Conservation (phyloP, 2,888 invertebrate genomes). For the Hedya salicella region DNA sequence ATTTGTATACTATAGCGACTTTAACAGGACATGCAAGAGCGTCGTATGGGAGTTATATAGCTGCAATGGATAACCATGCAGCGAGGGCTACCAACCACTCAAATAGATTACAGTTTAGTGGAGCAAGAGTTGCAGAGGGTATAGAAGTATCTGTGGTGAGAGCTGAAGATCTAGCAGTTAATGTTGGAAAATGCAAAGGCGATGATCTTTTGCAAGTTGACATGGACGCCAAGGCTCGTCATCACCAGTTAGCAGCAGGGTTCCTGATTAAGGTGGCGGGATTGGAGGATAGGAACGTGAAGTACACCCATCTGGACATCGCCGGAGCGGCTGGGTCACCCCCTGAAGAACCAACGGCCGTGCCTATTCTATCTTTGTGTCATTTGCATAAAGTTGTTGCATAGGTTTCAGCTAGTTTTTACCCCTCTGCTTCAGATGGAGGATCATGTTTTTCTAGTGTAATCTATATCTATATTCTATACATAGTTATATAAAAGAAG, state of each 20-base stretch:
- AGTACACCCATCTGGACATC: slow-evolving; percentile 91
- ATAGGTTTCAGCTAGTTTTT: slow-evolving; percentile 47
- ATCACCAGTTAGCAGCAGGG: slow-evolving; percentile 79
- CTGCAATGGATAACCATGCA: slow-evolving; percentile 90
- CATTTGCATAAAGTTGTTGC: slow-evolving; percentile 74
- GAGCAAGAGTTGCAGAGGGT: slow-evolving; percentile 88
- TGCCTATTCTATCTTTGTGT: slow-evolving; percentile 88
- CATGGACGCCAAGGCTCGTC: slow-evolving; percentile 68
- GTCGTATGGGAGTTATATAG: slow-evolving; percentile 88
- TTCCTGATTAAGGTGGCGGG: slow-evolving; percentile 93
- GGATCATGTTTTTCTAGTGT: too few species aligned
- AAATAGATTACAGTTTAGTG: slow-evolving; percentile 87
- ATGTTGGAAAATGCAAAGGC: slow-evolving; percentile 88
- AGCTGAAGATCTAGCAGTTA: slow-evolving; percentile 87
- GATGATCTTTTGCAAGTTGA: slow-evolving; percentile 89
- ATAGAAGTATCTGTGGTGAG: slow-evolving; percentile 91
- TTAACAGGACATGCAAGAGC: slow-evolving; percentile 92
- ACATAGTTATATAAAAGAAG: too few species aligned
- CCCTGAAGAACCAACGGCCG: slow-evolving; percentile 89
- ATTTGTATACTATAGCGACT: slow-evolving; percentile 94
- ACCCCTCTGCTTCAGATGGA: too few species aligned
- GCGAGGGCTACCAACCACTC: slow-evolving; percentile 86
- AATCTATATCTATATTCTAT: too few species aligned
- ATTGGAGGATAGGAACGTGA: slow-evolving; percentile 91
- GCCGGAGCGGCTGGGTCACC: slow-evolving; percentile 89